Conservation (phyloP, 2,113 vertebrate species). For the Ammospiza nelsoni region DNA sequence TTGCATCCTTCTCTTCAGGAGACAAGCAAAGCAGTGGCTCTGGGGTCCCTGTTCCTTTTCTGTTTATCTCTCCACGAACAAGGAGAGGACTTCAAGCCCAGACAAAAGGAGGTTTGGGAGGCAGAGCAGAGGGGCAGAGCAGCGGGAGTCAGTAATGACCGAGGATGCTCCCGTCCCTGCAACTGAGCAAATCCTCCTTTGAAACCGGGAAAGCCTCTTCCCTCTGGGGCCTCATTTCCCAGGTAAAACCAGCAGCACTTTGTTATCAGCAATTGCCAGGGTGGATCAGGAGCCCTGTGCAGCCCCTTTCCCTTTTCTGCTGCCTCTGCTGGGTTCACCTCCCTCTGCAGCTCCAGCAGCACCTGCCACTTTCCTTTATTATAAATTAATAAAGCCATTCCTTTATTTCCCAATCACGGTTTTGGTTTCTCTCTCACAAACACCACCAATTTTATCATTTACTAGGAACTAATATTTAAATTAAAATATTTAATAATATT, state of each 20-base stretch:
- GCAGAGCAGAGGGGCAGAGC: background rate
- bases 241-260: background rate
- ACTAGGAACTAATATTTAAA: no score
- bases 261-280: background rate
- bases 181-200: background rate
- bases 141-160: background rate
- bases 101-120: background rate
- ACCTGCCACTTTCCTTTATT: background rate
- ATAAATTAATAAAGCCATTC: background rate
- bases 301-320: background rate
- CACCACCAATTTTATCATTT: background rate
- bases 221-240: slow-evolving; percentile 30
- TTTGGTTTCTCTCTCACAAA: background rate
- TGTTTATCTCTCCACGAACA: background rate
- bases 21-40: background rate
- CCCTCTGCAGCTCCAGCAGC: background rate
- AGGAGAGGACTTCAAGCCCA: background rate
- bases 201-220: background rate
- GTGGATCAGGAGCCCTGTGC: background rate
- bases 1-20: slow-evolving; percentile 43
- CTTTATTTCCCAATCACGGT: background rate
- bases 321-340: fast-evolving
- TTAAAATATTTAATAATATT: no score
- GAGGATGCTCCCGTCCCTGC: background rate
- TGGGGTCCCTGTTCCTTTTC: background rate